Base-by-base conservation (phyloP, 2,888 invertebrate species). In the Erynnis tages region DNA sequence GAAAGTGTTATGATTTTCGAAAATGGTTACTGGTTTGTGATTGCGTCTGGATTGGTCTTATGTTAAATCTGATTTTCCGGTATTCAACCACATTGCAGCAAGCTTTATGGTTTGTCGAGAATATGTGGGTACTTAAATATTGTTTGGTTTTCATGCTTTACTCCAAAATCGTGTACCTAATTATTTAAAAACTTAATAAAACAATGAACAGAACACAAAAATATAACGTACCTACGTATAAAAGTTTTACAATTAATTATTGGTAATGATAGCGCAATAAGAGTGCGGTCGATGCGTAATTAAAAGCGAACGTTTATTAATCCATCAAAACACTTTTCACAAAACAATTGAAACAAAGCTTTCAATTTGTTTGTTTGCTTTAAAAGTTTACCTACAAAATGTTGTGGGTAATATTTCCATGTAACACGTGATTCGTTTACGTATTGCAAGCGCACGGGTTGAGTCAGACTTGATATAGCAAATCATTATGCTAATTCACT, bases 401-500 rank as follows among this genome's bases (percentile, higher is more conserved):
- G 71, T 72, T 69, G 67, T 65, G 32, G 37, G 29, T 52, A 34
- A 19, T 44, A 27, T 29, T 11, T 44, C 19, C 25, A 43, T 11
- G 49, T 62, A 43, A 47, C 17, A 72, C 75, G 76, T 75, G 73
- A 49, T 52, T 56, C 38, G 71, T 54, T 61, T 76, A 63, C 63
- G 48, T 63, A 73, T 62, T 56, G 52, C 41, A 52, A 17, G 23
- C 52, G 53, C 50, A 44, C 44, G 40, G 48, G 56, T 61, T 76
- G 78, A 78, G 60, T 79, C 77, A 76, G 60, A 58, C 61, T 55
- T 62, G 65, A 70, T 69, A 69, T 68, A 69, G 69, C 69, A 73
- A 75, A 71, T 73, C 61, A 66, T 72, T 75, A 78, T 80, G 76
- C 63, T 75, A 77, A 81, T 76, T 72, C 61, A 49, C 58, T 48